phyloP scores from a whole-genome alignment of 2,888 invertebrate species.

The Apeira syringaria region DNA sequence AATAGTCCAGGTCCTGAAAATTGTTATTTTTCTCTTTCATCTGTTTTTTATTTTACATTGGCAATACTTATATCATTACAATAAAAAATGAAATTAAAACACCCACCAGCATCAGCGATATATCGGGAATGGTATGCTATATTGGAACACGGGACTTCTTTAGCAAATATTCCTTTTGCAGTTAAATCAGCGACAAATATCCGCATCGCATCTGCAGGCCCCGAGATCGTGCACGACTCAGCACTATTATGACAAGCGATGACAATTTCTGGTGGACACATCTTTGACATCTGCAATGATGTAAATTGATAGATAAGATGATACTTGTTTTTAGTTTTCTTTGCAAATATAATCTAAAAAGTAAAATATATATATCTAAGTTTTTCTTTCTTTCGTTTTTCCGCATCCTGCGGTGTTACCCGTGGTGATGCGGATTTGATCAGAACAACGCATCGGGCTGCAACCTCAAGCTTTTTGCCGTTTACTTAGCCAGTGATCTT shows the following conservation, averaged over 20 bases:
- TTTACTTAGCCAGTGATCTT: too few species aligned
- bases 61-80: not conserved
- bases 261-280: conserved; percentile 69
- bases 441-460: too few species aligned
- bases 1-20: conserved; percentile 79
- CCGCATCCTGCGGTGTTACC: too few species aligned
- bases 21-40: too few species aligned
- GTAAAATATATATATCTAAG: too few species aligned
- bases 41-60: not conserved
- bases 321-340: too few species aligned
- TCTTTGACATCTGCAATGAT: conserved; percentile 29
- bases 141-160: conserved; percentile 84
- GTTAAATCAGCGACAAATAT: conserved; percentile 76
- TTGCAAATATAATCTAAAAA: too few species aligned
- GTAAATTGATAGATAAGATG: too few species aligned
- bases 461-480: too few species aligned
- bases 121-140: conserved; percentile 94
- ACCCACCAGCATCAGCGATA: conserved; percentile 83
- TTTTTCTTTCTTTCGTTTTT: too few species aligned
- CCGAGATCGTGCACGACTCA: conserved; percentile 90
- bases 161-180: conserved; percentile 42
- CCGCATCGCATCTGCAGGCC: conserved; percentile 84
- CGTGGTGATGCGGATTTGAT: too few species aligned
- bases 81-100: not conserved
- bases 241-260: conserved; percentile 91